Evolutionary conservation across 1,140 invertebrate species (phyloP), one percentile per base, ranked within the genome.

Genomic region (Papilio dardanus): DNA sequence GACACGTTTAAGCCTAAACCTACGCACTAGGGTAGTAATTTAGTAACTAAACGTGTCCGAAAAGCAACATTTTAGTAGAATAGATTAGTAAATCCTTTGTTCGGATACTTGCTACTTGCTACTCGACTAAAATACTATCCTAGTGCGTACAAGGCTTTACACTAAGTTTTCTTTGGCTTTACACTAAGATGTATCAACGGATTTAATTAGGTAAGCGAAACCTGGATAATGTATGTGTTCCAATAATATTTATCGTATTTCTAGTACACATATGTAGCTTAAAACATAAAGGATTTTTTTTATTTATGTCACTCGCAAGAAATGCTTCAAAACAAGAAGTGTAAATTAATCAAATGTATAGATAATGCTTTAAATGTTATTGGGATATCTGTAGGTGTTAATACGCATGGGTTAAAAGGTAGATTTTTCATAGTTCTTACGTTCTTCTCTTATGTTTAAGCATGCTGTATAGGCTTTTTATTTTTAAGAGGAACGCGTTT

Each of bases 191-290:
- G 77, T 80, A 79, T 77, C 79, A 71, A 81, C 79, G 88, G 87
- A 88, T 69, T 19, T 82, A 62, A 82, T 83, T 92, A 90, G 91
- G 91, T 92, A 92, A 93, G 90, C 84, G 73, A 83, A 83, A 65
- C 84, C 87, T 86, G 69, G 79, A 80, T 78, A 81, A 81, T 81
- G 74, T 79, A 81, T 77, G 83, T 89, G 82, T 88, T 90, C 87
- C 82, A 86, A 84, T 88, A 85, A 87, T 81, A 85, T 84, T 76
- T 77, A 67, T n/a, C n/a, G n/a, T n/a, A n/a, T n/a, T n/a, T n/a
- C n/a, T n/a, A n/a, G n/a, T n/a, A n/a, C n/a, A n/a, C n/a, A n/a
- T n/a, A n/a, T n/a, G n/a, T 66, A n/a, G 28, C 77, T 42, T 42
- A 16, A 42, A 42, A 16, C 14, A 42, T 14, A 42, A 16, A n/a